Conservation (phyloP, 2,888 invertebrate species). For the Cryptophagus acutangulus region DNA sequence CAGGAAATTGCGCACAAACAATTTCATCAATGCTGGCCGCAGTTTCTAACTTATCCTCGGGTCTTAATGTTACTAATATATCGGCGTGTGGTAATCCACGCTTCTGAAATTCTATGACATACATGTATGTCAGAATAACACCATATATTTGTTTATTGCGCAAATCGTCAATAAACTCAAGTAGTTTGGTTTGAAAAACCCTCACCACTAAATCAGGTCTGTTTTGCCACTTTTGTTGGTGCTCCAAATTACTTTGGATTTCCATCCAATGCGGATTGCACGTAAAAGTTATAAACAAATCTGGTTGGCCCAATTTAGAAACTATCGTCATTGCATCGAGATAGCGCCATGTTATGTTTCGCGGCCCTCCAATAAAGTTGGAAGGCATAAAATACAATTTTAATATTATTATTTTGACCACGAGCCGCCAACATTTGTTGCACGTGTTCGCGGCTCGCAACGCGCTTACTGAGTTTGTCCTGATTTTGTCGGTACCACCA, state of each 20-base stretch:
- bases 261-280: slow-evolving; percentile 23
- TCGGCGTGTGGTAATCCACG: slow-evolving; percentile 8
- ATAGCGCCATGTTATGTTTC: slow-evolving; percentile 11
- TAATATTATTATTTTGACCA: no score
- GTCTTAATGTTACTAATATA: background rate
- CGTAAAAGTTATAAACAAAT: slow-evolving; percentile 22
- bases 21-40: slow-evolving; percentile 3
- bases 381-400: slow-evolving; percentile 10
- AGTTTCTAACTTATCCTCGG: slow-evolving; percentile 6
- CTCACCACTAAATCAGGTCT: slow-evolving; percentile 6
- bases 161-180: slow-evolving; percentile 7
- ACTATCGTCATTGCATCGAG: slow-evolving; percentile 21
- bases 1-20: slow-evolving; percentile 4
- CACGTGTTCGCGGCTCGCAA: no score
- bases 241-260: slow-evolving; percentile 13
- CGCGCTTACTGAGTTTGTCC: no score
- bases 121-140: slow-evolving; percentile 2
- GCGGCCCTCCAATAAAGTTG: slow-evolving; percentile 7
- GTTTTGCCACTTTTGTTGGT: slow-evolving; percentile 1
- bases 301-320: slow-evolving; percentile 13
- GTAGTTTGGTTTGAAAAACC: slow-evolving; percentile 7
- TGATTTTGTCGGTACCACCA: no score
- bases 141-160: slow-evolving; percentile 6
- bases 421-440: no score
- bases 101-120: slow-evolving; percentile 12